Percentiles rank a stretch among this genome's conserved stretches.
Conservation (phyloP, 1,140 invertebrate species). For the Drosophila melanogaster region Release_6_plus_ISO1_MT NT_033779.5:13160501-13161000, state of each 20-base stretch:
- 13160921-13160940: background rate
- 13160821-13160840: constrained; percentile 87
- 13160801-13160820: constrained; percentile 86
- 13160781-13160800: background rate
- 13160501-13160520: too few species aligned
- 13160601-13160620: too few species aligned
- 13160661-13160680: constrained; percentile 44
- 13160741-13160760: background rate
- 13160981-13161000: constrained; percentile 16
- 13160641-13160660: constrained; percentile 15
- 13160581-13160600: too few species aligned
- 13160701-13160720: constrained; percentile 2
- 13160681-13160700: background rate
- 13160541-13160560: too few species aligned
- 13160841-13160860: constrained; percentile 86
- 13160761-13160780: background rate
- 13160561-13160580: too few species aligned
- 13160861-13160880: constrained; percentile 85
- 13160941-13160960: constrained; percentile 5
- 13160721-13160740: background rate
- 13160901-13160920: background rate
- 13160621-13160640: background rate
- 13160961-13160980: constrained; percentile 47
- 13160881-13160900: constrained; percentile 27
- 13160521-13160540: too few species aligned